phyloP scores from a whole-genome alignment of 2,797 vertebrate species.

The Lateolabrax maculatus region DNA sequence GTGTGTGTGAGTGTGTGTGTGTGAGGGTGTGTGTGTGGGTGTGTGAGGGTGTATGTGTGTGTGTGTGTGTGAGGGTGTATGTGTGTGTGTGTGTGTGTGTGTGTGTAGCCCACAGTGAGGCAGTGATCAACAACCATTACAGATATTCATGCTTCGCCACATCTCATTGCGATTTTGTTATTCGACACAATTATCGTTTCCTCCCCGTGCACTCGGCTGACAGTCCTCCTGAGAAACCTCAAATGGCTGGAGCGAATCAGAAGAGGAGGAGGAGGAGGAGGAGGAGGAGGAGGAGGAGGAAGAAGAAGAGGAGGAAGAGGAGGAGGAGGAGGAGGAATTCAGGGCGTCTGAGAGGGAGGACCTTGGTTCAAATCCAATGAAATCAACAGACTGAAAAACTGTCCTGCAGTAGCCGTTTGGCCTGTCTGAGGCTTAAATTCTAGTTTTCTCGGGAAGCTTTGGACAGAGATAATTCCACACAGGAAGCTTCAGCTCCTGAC shows the following conservation, averaged over 20 bases:
- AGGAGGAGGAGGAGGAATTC: constrained; percentile 9
- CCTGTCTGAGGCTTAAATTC: not conserved
- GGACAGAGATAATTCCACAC: not conserved
- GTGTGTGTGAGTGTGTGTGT: no score
- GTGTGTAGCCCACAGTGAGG: not conserved
- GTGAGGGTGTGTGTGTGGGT: not conserved
- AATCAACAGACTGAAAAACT: constrained; percentile 27
- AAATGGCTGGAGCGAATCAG: not conserved
- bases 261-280: no score
- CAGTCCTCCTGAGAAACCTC: not conserved
- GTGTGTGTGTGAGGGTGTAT: no score
- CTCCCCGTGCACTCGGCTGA: not conserved
- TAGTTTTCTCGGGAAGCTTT: not conserved
- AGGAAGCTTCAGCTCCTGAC: not conserved
- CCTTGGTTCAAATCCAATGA: constrained; percentile 21
- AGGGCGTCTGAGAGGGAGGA: not conserved
- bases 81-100: not conserved
- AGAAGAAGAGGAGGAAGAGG: not conserved
- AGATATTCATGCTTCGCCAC: no score
- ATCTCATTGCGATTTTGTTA: not conserved
- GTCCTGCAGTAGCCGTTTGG: not conserved
- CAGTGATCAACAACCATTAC: not conserved
- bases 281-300: no score
- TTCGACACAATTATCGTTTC: not conserved
- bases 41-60: no score